Conservation (phyloP, 1,140 invertebrate species). For the Cydia fagiglandana region DNA sequence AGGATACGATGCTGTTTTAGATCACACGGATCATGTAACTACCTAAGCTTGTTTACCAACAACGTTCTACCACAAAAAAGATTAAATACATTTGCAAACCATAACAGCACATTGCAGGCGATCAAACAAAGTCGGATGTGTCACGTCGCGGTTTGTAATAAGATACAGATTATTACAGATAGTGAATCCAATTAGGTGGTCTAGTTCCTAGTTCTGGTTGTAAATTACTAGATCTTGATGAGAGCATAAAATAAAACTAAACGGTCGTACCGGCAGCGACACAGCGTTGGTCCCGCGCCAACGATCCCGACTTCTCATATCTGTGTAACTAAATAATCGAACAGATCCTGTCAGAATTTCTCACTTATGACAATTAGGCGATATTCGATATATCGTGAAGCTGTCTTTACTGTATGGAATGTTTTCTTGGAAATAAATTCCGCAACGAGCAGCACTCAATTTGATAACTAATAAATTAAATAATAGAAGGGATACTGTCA, state of each 20-base stretch:
- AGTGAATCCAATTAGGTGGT: slow-evolving; percentile 30
- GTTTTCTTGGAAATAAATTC: not conserved
- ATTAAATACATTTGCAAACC: not conserved
- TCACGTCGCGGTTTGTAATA: slow-evolving; percentile 3
- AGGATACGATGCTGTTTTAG: too few relatives aligned
- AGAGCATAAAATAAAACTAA: slow-evolving; percentile 74
- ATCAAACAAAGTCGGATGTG: slow-evolving; percentile 12
- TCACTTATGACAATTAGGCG: slow-evolving; percentile 19
- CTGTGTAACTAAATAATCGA: slow-evolving; percentile 46
- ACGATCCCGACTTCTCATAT: slow-evolving; percentile 47
- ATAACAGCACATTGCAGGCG: not conserved
- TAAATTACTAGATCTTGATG: slow-evolving; percentile 63
- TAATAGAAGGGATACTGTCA: slow-evolving; percentile 44
- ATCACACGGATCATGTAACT: too few relatives aligned
- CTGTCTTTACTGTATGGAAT: not conserved
- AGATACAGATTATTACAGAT: not conserved
- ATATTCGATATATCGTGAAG: not conserved
- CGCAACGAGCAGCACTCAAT: not conserved
- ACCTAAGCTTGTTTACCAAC: too few relatives aligned
- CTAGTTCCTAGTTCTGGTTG: slow-evolving; percentile 36
- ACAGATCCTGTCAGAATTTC: slow-evolving; percentile 39
- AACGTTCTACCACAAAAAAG: not conserved
- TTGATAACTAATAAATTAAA: slow-evolving; percentile 6
- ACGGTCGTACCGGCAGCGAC: slow-evolving; percentile 63
- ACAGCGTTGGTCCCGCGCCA: slow-evolving; percentile 70